Conservation (phyloP, 2,888 invertebrate species). For the Oscheius onirici region DNA sequence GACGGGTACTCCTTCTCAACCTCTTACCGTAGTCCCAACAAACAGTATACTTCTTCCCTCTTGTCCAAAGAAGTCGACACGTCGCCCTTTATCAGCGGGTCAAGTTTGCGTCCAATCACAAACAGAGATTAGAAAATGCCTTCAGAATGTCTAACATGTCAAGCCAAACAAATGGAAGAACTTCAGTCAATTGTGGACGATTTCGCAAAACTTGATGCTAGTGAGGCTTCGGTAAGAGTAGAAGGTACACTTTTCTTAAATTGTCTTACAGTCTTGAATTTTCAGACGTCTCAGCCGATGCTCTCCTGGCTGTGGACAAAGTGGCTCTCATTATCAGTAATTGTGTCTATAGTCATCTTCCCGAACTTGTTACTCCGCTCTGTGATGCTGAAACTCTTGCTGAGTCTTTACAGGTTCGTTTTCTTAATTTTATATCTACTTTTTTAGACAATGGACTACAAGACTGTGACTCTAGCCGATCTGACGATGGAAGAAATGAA, state of each 20-base stretch:
- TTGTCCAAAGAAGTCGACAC: slow-evolving; percentile 60
- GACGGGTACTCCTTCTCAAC: slow-evolving; percentile 43
- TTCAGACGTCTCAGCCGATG: slow-evolving; percentile 21
- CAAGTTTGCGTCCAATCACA: slow-evolving; percentile 46
- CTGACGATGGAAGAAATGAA: slow-evolving; percentile 73
- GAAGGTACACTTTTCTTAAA: background rate
- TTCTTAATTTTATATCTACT: background rate
- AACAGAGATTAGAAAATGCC: background rate
- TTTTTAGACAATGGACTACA: slow-evolving; percentile 70
- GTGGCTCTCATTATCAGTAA: slow-evolving; percentile 74
- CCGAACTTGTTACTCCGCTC: slow-evolving; percentile 69
- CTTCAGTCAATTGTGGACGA: slow-evolving; percentile 9
- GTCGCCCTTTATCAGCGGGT: slow-evolving; percentile 41
- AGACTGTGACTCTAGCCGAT: slow-evolving; percentile 74
- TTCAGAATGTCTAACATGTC: slow-evolving; percentile 46
- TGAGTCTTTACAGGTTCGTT: slow-evolving; percentile 54
- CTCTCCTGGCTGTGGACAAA: slow-evolving; percentile 72
- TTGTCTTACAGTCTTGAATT: no score
- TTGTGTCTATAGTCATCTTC: slow-evolving; percentile 71
- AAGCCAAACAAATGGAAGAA: slow-evolving; percentile 30
- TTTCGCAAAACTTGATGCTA: slow-evolving; percentile 9
- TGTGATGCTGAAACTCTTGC: slow-evolving; percentile 72
- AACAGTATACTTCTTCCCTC: slow-evolving; percentile 54
- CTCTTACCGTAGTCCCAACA: slow-evolving; percentile 45
- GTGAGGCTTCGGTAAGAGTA: slow-evolving; percentile 13